Evolutionary conservation across 2,888 invertebrate species (phyloP), one percentile per base, ranked within the genome.

Genomic region (Epicampocera succincta): DNA sequence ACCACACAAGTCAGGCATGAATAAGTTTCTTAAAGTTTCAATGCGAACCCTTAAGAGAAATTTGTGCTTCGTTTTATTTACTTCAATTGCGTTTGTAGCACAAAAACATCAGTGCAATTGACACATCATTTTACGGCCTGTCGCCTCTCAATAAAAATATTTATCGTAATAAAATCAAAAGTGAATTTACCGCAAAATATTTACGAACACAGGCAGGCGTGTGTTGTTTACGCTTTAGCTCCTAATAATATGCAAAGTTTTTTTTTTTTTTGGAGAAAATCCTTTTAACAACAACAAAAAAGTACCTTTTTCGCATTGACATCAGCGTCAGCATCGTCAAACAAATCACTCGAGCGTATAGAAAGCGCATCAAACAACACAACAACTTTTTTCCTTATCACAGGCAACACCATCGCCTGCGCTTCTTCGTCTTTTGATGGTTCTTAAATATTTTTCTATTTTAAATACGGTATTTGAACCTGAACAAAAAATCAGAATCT

Each of bases 81-180:
- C 56, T 58, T 40, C 40, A 72, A 44, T 54, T 44, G 46, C 52
- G 19, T 15, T 44, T 29, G 42, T 8, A 44, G 19, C 63, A 15
- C 2, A 46, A 40, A 29, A 42, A 54, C 63, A 60, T 56, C 71
- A 74, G 74, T 91, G 91, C 90, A 90, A 91, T 91, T 91, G 91
- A 91, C 91, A 91, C 90, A 90, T 91, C 91, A 91, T 91, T 91
- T 91, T 89, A 91, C 90, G 91, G 90, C 87, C 90, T 91, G 90
- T 89, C 91, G 90, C 91, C 89, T 91, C 89, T 91, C 90, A 91
- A 91, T 91, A 83, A 69, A 90, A 89, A 88, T 88, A 90, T 89
- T 89, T 89, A 89, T 88, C 88, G 87, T 87, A 87, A 86, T 85
- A 85, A 81, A 78, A 84, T 78, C 81, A 76, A 77, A 83, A 84